phyloP scores from a whole-genome alignment of 2,888 invertebrate species.

The Limnephilus lunatus region DNA sequence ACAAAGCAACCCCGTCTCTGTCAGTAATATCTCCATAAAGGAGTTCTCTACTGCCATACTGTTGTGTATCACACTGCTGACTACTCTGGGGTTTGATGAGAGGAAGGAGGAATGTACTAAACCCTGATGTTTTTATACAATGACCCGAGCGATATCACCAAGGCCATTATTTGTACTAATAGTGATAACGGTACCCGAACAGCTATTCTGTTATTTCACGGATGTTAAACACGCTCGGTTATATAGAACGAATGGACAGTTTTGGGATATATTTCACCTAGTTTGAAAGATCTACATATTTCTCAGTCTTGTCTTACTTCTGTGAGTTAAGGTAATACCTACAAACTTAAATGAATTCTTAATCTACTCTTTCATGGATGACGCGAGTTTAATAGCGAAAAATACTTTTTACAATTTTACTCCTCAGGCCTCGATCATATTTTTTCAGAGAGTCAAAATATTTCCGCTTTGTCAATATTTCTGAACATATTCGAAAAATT shows the following conservation, averaged over 20 bases:
- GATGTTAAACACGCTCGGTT: background rate
- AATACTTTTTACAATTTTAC: too few species aligned
- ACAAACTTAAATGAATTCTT: too few species aligned
- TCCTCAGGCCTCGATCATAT: too few species aligned
- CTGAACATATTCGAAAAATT: too few species aligned
- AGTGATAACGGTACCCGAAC: constrained; percentile 35
- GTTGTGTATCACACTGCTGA: background rate
- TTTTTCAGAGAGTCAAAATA: too few species aligned
- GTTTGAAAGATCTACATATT: background rate
- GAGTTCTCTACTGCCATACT: background rate
- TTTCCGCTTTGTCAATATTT: too few species aligned
- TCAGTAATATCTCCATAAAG: background rate
- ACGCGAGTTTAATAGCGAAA: too few species aligned
- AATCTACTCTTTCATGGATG: too few species aligned
- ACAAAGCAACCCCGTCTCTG: background rate
- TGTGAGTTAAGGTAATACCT: too few species aligned
- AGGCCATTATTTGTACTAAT: constrained; percentile 40
- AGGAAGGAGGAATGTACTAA: background rate
- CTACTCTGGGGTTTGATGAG: background rate
- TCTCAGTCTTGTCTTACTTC: background rate
- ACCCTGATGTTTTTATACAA: background rate
- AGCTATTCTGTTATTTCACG: background rate
- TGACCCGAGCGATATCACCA: background rate
- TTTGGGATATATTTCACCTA: background rate
- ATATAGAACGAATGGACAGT: background rate